Evolutionary conservation across 2,888 invertebrate species (phyloP).

Genomic region (Ptilodon capucinus): DNA sequence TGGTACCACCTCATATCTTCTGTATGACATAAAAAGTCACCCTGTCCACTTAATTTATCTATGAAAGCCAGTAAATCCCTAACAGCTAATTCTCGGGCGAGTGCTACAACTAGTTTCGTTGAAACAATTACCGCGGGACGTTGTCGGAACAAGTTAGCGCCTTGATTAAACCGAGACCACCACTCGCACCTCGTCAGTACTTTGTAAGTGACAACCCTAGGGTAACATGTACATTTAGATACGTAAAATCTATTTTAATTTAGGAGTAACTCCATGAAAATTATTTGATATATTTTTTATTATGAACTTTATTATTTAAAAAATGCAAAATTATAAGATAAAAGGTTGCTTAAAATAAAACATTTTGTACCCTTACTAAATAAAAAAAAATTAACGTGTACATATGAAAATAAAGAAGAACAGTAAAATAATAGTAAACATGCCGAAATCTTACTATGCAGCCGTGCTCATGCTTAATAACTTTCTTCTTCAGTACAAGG

Average conservation of each 20-base stretch:
- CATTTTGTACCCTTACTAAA: too few relatives aligned
- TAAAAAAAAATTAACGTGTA: too few relatives aligned
- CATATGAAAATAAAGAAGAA: too few relatives aligned
- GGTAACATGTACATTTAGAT: slow-evolving; percentile 9
- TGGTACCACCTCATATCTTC: neutral
- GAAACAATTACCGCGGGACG: slow-evolving; percentile 57
- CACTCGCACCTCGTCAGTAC: slow-evolving; percentile 44
- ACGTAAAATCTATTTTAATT: neutral
- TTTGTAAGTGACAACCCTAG: slow-evolving; percentile 41
- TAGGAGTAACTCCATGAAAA: too few relatives aligned
- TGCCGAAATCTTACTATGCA: too few relatives aligned
- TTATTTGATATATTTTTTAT: too few relatives aligned
- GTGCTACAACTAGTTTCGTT: slow-evolving; percentile 37
- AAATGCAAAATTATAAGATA: too few relatives aligned
- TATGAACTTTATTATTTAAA: too few relatives aligned
- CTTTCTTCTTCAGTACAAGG: too few relatives aligned
- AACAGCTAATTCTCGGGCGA: slow-evolving; percentile 37
- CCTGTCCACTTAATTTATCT: slow-evolving; percentile 15
- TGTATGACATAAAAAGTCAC: slow-evolving; percentile 7
- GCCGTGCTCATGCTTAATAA: too few relatives aligned
- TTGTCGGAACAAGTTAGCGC: slow-evolving; percentile 54
- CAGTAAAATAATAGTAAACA: too few relatives aligned
- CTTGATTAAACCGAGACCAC: slow-evolving; percentile 63
- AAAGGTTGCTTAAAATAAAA: too few relatives aligned
- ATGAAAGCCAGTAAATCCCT: slow-evolving; percentile 29